A percentile compares a stretch with the other conserved stretches of the same genome.
Evolutionary conservation across 92 coral and sea anemone genomes (phyloP).

Genomic region (Paragorgia papillata): DNA sequence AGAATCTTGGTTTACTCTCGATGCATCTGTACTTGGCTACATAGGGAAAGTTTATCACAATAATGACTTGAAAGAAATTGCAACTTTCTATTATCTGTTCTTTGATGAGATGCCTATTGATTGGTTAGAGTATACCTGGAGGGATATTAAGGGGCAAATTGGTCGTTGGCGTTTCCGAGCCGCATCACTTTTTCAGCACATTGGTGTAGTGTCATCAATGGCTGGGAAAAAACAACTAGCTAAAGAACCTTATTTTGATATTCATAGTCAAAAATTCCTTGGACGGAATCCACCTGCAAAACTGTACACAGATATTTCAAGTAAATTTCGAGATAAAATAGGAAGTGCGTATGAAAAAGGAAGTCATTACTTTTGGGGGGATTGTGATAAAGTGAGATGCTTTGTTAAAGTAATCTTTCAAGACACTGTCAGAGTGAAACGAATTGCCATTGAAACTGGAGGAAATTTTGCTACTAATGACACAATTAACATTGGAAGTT

Average conservation of each 20-base stretch:
- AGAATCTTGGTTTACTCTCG: slow-evolving; percentile 50
- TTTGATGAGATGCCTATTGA: slow-evolving; percentile 83
- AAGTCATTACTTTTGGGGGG: slow-evolving; percentile 63
- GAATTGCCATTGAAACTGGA: slow-evolving; percentile 63
- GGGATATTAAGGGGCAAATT: slow-evolving; percentile 24
- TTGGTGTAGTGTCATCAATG: slow-evolving; percentile 58
- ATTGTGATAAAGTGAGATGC: slow-evolving; percentile 19
- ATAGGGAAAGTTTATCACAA: slow-evolving; percentile 66
- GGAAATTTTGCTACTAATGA: slow-evolving; percentile 60
- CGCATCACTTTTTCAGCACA: slow-evolving; percentile 62
- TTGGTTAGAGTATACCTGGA: slow-evolving; percentile 62
- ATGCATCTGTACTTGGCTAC: slow-evolving; percentile 53
- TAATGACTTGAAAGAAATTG: slow-evolving; percentile 55
- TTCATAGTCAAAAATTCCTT: slow-evolving; percentile 54
- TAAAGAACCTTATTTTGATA: slow-evolving; percentile 61
- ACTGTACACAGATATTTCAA: slow-evolving; percentile 34
- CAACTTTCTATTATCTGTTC: slow-evolving; percentile 58
- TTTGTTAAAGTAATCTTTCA: slow-evolving; percentile 43
- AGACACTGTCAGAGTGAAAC: slow-evolving; percentile 23
- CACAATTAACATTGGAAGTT: slow-evolving; percentile 39
- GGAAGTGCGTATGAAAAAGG: slow-evolving; percentile 66
- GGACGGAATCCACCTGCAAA: slow-evolving; percentile 73
- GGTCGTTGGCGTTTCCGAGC: slow-evolving; percentile 28
- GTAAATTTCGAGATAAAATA: slow-evolving; percentile 21
- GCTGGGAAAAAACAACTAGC: slow-evolving; percentile 35